Percentiles rank a stretch among this genome's conserved stretches.
These are phyloP conservation scores for Callocephalon fimbriatum DNA, from an alignment of 2,113 vertebrate genomes.

Conservation along the genomic window DNA sequence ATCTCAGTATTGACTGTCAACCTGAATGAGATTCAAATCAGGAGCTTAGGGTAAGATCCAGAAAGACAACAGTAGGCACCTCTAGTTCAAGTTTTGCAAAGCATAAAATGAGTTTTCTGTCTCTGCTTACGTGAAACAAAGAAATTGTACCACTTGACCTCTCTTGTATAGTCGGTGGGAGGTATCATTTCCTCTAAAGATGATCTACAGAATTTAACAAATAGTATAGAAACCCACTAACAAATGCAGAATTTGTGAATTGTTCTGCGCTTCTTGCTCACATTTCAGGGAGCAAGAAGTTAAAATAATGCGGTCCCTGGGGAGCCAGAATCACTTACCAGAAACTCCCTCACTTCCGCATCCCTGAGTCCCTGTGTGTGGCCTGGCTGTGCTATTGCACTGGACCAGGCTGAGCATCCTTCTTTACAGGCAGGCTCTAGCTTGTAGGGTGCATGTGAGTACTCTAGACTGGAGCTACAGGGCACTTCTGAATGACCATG, in stretches of 20 bases:
- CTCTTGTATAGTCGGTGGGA: not conserved
- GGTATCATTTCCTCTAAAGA: not conserved
- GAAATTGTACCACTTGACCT: accelerated
- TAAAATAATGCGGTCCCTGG: not conserved
- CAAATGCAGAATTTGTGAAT: not conserved
- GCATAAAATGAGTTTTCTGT: not conserved
- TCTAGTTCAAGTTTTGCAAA: not conserved
- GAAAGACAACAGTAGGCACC: not conserved
- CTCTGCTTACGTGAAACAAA: not conserved
- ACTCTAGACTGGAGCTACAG: accelerated
- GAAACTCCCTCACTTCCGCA: not conserved
- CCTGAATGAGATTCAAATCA: not conserved
- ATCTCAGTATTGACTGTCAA: not conserved
- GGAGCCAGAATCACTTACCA: not conserved
- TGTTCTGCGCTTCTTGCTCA: not conserved
- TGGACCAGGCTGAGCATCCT: not conserved
- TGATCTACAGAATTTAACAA: not conserved
- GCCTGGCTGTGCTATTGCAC: not conserved
- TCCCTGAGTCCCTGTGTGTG: not conserved
- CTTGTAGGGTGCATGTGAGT: accelerated
- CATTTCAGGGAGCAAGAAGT: not conserved
- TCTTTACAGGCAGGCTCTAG: not conserved
- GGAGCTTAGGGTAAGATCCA: not conserved
- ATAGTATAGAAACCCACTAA: not conserved
- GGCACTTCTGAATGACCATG: accelerated